A percentile compares a stretch with the other conserved stretches of the same genome.
These are phyloP conservation scores for Leptatherina wallacei DNA, from an alignment of 2,797 vertebrate species.

Conservation along the genomic window DNA sequence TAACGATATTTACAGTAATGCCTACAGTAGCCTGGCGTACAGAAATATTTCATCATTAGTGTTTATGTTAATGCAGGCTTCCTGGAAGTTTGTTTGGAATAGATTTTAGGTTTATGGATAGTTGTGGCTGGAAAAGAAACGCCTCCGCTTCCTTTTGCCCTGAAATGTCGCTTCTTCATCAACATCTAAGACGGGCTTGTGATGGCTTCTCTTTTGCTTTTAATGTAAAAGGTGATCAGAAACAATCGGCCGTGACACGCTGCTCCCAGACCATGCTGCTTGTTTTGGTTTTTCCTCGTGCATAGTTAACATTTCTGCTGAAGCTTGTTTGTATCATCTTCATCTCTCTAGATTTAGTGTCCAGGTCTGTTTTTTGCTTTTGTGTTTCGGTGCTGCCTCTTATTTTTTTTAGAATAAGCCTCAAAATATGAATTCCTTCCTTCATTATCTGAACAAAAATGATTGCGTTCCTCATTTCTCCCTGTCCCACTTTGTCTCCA, in stretches of 20 bases:
- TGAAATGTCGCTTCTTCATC: conserved; percentile 4
- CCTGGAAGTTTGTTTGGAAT: conserved; percentile 7
- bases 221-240: not conserved
- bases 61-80: not conserved
- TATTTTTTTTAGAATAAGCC: too few species aligned
- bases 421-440: too few species aligned
- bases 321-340: not conserved
- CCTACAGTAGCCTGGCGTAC: conserved; percentile 7
- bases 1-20: conserved; percentile 55
- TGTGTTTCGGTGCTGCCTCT: not conserved
- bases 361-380: not conserved
- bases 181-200: not conserved
- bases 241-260: not conserved
- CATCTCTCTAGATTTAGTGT: too few species aligned
- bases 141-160: not conserved
- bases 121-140: not conserved
- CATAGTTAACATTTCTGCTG: not conserved
- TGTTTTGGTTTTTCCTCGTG: too few species aligned
- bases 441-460: too few species aligned
- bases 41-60: conserved; percentile 24
- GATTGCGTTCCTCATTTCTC: too few species aligned
- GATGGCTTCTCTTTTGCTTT: not conserved
- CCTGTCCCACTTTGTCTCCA: conserved; percentile 74
- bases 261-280: not conserved
- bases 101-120: not conserved